Percentiles rank a stretch among this genome's conserved stretches.
phyloP scores from a whole-genome alignment of 2,888 invertebrate genomes.

The Anthrax anthrax region DNA sequence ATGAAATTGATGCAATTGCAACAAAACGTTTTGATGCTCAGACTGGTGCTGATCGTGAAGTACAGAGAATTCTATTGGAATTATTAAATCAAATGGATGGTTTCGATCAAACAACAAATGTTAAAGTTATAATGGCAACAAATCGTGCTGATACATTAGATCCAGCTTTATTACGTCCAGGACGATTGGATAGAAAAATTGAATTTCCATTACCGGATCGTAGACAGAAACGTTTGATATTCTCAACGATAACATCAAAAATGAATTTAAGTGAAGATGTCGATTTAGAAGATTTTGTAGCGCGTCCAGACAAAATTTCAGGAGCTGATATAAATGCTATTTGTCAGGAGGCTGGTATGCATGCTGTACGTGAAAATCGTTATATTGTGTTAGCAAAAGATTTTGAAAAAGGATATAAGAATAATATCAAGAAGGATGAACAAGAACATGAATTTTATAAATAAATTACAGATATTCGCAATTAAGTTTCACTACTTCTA shows the following conservation, averaged over 20 bases:
- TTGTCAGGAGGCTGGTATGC: conserved; percentile 99
- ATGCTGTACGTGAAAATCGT: conserved; percentile 96
- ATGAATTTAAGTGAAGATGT: conserved; percentile 99
- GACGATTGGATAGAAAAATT: conserved; percentile 94
- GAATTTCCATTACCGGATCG: conserved; percentile 91
- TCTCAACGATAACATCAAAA: conserved; percentile 91
- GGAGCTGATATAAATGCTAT: conserved; percentile 99
- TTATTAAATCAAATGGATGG: conserved; percentile 99
- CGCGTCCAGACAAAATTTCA: conserved; percentile 94
- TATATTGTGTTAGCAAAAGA: conserved; percentile 97
- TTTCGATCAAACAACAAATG: conserved; percentile 99
- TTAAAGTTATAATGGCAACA: conserved; percentile 95
- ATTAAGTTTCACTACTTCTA: too few relatives aligned
- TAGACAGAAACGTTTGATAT: conserved; percentile 87
- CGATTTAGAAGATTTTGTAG: conserved; percentile 97
- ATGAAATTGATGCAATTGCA: conserved; percentile 99
- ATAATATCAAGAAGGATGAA: conserved; percentile 98
- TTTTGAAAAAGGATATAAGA: conserved; percentile 99
- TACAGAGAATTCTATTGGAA: conserved; percentile 93
- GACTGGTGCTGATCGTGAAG: conserved; percentile 96
- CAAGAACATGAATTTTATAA: conserved; percentile 99
- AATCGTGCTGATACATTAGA: conserved; percentile 96
- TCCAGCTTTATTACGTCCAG: conserved; percentile 55
- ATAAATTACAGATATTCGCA: conserved; percentile 39
- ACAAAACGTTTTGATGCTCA: conserved; percentile 98